These are phyloP conservation scores for Periophthalmodon schlosseri DNA, from an alignment of 2,113 vertebrate species.

Conservation along the genomic window DNA sequence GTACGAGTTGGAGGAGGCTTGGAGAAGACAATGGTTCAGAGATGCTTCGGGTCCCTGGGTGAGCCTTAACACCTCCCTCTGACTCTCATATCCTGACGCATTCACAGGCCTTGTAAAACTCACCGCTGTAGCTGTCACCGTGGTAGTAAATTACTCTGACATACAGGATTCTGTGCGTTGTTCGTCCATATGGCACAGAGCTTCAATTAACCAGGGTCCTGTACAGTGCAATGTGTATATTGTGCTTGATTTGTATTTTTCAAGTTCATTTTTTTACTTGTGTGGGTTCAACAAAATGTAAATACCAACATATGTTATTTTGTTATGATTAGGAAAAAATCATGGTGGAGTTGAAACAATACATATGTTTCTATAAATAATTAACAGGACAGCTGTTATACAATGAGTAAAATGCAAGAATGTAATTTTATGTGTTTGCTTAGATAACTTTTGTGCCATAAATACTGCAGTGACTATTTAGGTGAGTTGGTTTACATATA, in stretches of 20 bases:
- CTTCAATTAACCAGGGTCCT: constrained; percentile 8
- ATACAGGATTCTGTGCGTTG: constrained; percentile 17
- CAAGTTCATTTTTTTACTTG: constrained; percentile 4
- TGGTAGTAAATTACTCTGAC: constrained; percentile 44
- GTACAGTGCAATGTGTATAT: constrained; percentile 13
- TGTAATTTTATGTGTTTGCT: too few species aligned
- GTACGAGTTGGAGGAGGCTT: constrained; percentile 61
- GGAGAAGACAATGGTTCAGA: constrained; percentile 55
- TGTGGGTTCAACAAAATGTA: not conserved
- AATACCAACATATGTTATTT: not conserved
- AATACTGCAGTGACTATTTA: too few species aligned
- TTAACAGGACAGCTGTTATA: too few species aligned
- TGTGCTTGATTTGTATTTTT: constrained; percentile 7
- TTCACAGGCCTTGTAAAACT: constrained; percentile 47
- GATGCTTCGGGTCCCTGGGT: constrained; percentile 58
- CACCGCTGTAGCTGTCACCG: constrained; percentile 36
- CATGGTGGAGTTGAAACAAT: not conserved
- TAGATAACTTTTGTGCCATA: too few species aligned
- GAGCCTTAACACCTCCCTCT: constrained; percentile 54
- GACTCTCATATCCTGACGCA: constrained; percentile 27
- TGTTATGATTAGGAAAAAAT: not conserved
- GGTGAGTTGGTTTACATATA: too few species aligned
- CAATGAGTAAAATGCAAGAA: too few species aligned
- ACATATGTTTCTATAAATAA: not conserved
- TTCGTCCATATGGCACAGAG: constrained; percentile 15